phyloP scores from a whole-genome alignment of 1,140 invertebrate genomes.

The Mesaphorura yosii region DNA sequence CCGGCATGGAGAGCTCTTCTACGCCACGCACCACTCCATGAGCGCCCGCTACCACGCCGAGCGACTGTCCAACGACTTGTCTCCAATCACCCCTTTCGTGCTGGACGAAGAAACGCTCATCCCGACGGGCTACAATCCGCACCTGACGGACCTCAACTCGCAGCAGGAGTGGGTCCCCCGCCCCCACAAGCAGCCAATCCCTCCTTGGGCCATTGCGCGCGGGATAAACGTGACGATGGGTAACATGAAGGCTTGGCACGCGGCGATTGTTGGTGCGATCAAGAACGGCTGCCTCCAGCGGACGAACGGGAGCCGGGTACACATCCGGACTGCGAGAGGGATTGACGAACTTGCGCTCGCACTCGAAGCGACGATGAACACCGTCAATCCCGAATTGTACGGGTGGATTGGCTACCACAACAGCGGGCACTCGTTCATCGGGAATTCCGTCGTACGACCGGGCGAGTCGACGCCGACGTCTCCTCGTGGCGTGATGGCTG shows the following conservation, averaged over 20 bases:
- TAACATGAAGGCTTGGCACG: neutral
- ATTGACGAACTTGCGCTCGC: constrained; percentile 40
- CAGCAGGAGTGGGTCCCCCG: constrained; percentile 12
- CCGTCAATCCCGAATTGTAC: constrained; percentile 1
- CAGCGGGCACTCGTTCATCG: neutral
- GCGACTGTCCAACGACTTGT: constrained; percentile 14
- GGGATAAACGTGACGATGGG: neutral
- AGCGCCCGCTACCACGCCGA: constrained; percentile 22
- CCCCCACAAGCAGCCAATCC: constrained; percentile 10
- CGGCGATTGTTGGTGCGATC: neutral
- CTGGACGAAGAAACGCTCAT: neutral
- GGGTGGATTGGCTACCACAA: constrained; percentile 3
- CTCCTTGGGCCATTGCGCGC: neutral
- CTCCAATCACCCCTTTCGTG: neutral
- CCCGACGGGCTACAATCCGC: neutral
- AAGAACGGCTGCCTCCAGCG: neutral
- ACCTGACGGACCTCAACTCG: constrained; percentile 13
- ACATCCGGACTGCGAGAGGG: too few species aligned
- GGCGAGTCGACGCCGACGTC: constrained; percentile 31
- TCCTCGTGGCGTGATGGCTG: constrained; percentile 50
- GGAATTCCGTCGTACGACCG: constrained; percentile 32
- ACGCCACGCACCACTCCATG: neutral
- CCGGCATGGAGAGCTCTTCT: constrained; percentile 1
- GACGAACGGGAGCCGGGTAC: neutral
- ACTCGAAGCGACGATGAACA: neutral